Evolutionary conservation across 2,797 vertebrate species (phyloP), one percentile per base, ranked within the genome.

Genomic region (Micropoecilia bifurca): DNA sequence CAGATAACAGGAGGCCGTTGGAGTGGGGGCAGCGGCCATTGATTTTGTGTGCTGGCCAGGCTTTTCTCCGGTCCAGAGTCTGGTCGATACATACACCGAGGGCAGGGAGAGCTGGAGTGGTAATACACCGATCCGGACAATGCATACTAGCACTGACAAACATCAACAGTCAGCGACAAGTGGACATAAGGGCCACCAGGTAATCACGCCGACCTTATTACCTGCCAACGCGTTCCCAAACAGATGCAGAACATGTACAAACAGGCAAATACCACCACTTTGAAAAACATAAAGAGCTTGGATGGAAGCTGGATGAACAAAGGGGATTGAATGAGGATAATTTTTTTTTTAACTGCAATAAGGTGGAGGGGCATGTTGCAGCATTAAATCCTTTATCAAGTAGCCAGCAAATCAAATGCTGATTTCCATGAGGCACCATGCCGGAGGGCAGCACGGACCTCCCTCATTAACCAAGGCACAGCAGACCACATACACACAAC

Each of bases 21-120:
- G 89, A 87, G 86, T 85, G 89, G 89, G 91, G 93, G 92, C 92
- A 94, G 92, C 89, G 88, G 83, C 79, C 91, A 96, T 96, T 95
- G 96, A 96, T 96, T 96, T 95, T 94, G 92, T 91, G 92, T 91
- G 94, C 94, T 94, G 89, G 90, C 89, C 94, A 92, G 93, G 88
- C 93, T 79, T 94, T 94, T 95, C 94, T 95, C 94, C 94, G 93
- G 95, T 95, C 92, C 93, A 92, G 85, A 89, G 91, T 80, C 82
- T 91, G 95, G 94, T 96, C 95, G 93, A 96, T 96, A 95, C 88
- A 57, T 76, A 82, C 85, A 84, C 82, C 30, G 28, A 88, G 89
- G 89, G 84, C 84, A 80, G 80, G 89, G 84, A 84, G 86, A 76
- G 86, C 76, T 28, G 74, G 80, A 50, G 76, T 86, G 85, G 84